Percentiles rank a stretch among this genome's conserved stretches.
Evolutionary conservation across 1,140 invertebrate species (phyloP).

Genomic region (Trachymyrmex septentrionalis): DNA sequence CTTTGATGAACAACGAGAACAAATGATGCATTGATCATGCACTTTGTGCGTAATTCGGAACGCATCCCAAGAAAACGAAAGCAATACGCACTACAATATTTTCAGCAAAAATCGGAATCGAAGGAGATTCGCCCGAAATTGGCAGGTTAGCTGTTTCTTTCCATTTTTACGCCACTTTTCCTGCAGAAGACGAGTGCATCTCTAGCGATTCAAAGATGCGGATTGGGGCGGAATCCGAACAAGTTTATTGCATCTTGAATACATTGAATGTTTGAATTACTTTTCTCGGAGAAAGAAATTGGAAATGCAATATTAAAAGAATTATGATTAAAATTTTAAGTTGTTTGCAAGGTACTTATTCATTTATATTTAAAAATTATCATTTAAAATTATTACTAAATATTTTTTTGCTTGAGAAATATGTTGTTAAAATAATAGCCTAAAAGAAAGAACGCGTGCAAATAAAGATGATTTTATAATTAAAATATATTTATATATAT

Average conservation of each 20-base stretch:
- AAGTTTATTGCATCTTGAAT: conserved; percentile 32
- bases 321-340: conserved; percentile 9
- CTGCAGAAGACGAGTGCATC: neutral
- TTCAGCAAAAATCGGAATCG: conserved; percentile 12
- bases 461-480: neutral
- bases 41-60: too few relatives aligned
- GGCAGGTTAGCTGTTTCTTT: conserved; percentile 3
- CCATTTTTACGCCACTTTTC: conserved; percentile 31
- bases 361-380: neutral
- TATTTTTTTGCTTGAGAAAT: neutral
- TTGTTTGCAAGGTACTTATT: neutral
- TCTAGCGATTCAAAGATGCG: conserved; percentile 24
- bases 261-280: conserved; percentile 23
- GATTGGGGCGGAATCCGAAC: conserved; percentile 4
- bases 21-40: too few relatives aligned
- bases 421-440: neutral
- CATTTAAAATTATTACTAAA: neutral
- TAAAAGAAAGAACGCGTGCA: neutral
- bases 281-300: neutral
- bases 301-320: conserved; percentile 15
- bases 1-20: too few relatives aligned
- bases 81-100: neutral
- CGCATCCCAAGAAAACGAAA: too few relatives aligned
- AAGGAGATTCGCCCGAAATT: neutral
- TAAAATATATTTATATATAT: neutral